Percentiles rank a stretch among this genome's conserved stretches.
Conservation (phyloP, 2,797 vertebrate genomes). For the Platalea minor region DNA sequence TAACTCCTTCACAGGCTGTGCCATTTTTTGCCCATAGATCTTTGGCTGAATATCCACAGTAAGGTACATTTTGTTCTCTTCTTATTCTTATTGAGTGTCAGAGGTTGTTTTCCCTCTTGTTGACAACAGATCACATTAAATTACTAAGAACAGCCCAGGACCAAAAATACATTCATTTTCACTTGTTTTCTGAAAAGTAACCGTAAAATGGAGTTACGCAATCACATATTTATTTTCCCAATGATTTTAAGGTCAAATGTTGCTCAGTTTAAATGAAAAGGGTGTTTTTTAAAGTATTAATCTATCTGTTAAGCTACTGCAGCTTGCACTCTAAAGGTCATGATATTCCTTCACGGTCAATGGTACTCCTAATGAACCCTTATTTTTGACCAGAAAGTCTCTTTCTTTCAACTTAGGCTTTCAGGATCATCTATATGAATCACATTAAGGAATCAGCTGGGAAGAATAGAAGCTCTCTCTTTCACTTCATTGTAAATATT, state of each 20-base stretch:
- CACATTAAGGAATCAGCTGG: not conserved
- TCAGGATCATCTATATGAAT: not conserved
- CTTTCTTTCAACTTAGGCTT: not conserved
- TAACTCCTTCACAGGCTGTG: not conserved
- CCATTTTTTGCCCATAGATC: not conserved
- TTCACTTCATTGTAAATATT: not conserved
- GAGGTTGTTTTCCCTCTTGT: conserved; percentile 11
- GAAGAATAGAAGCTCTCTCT: not conserved
- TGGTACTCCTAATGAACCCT: not conserved
- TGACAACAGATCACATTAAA: conserved; percentile 29
- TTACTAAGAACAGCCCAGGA: conserved; percentile 6
- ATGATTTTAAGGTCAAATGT: conserved; percentile 1
- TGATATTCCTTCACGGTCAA: not conserved
- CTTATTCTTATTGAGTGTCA: not conserved
- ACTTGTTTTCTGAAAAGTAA: conserved; percentile 5
- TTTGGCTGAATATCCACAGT: not conserved
- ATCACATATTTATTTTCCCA: not conserved
- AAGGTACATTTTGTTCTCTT: conserved; percentile 20
- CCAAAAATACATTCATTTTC: conserved; percentile 19
- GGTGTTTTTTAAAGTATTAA: not conserved
- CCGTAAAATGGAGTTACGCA: not conserved
- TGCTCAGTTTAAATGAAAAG: not conserved
- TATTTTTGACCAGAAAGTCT: not conserved
- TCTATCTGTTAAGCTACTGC: not conserved
- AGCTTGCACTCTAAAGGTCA: not conserved